A percentile compares a stretch with the other conserved stretches of the same genome.
Evolutionary conservation across 1,140 invertebrate species (phyloP).

Genomic region (Ridgeia piscesae): DNA sequence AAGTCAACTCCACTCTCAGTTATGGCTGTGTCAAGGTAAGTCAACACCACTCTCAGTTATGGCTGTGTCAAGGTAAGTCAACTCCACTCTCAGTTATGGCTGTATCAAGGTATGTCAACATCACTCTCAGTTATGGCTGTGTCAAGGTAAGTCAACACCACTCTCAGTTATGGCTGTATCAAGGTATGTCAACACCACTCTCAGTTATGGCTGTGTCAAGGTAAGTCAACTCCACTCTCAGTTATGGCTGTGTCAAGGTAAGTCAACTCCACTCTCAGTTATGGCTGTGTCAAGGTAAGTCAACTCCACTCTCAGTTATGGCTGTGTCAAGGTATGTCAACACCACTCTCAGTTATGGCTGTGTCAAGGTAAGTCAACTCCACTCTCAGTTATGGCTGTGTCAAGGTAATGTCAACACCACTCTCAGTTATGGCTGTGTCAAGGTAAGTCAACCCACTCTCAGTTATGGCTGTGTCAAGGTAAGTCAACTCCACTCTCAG

Average conservation of each 20-base stretch:
- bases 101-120: conserved; percentile 24
- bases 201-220: too few species aligned
- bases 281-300: conserved; percentile 29
- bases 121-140: too few species aligned
- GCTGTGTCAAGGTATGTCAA: conserved; percentile 25
- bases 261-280: neutral
- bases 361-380: conserved; percentile 22
- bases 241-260: too few species aligned
- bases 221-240: neutral
- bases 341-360: neutral
- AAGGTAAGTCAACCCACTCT: conserved; percentile 16
- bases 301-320: neutral
- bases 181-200: conserved; percentile 16
- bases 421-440: too few species aligned
- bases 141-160: conserved; percentile 21
- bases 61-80: conserved; percentile 27
- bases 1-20: neutral
- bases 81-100: neutral
- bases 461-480: too few species aligned
- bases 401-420: conserved; percentile 21
- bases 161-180: too few species aligned
- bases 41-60: neutral
- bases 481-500: neutral
- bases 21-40: conserved; percentile 28
- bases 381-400: too few species aligned